These are phyloP conservation scores for Lasiurus cinereus DNA, from an alignment of 2,113 vertebrate genomes.

Conservation along the genomic window DNA sequence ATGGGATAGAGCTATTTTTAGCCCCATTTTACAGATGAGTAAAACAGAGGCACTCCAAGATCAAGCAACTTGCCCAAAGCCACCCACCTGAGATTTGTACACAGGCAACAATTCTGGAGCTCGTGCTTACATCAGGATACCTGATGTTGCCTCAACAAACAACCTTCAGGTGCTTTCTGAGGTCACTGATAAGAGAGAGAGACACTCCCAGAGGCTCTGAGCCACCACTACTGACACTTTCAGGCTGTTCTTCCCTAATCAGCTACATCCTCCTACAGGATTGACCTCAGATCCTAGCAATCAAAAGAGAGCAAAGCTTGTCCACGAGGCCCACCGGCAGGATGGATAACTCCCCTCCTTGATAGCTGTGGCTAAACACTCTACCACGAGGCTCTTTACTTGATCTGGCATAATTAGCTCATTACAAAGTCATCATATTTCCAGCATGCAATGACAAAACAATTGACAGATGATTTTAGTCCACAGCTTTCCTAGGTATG, in stretches of 20 bases:
- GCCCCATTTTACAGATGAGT: not conserved
- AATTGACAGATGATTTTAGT: constrained; percentile 3
- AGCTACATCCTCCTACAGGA: not conserved
- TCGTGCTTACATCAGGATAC: not conserved
- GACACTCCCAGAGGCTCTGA: not conserved
- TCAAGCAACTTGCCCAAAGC: not conserved
- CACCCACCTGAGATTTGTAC: not conserved
- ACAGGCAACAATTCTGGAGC: not conserved
- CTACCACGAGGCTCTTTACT: constrained; percentile 11
- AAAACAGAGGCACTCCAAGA: not conserved
- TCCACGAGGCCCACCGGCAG: rapidly evolving
- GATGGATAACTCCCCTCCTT: not conserved
- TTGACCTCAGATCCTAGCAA: not conserved
- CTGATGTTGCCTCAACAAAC: not conserved
- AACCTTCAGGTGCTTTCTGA: not conserved
- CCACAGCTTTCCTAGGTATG: constrained; percentile 42
- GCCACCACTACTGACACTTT: not conserved
- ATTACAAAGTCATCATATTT: constrained; percentile 57
- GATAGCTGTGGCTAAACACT: not conserved
- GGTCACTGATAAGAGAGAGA: not conserved
- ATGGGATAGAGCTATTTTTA: not conserved
- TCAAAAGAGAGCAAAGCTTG: not conserved
- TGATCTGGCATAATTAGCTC: constrained; percentile 54
- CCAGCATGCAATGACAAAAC: not conserved
- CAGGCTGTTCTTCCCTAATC: not conserved